Evolutionary conservation across 2,888 invertebrate genomes (phyloP).

Genomic region (Noctua janthina): DNA sequence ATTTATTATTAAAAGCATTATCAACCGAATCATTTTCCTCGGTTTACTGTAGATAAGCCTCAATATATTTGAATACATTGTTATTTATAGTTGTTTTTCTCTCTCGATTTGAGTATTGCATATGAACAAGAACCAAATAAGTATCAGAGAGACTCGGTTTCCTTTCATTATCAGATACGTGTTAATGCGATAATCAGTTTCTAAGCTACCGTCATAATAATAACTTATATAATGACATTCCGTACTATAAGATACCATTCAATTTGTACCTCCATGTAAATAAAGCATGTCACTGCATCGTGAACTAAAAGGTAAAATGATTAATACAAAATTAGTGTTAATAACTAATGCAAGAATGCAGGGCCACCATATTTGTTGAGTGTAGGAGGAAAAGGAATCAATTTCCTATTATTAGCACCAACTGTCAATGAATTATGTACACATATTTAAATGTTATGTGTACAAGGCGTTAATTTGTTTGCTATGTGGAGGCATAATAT

Average conservation of each 20-base stretch:
- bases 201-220: conserved; percentile 26
- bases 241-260: background rate
- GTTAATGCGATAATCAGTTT: conserved; percentile 33
- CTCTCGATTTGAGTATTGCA: background rate
- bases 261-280: background rate
- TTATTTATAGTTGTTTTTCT: background rate
- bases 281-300: background rate
- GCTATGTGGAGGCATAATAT: conserved; percentile 10
- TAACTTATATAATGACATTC: conserved; percentile 2
- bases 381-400: conserved; percentile 54
- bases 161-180: conserved; percentile 36
- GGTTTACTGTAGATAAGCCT: background rate
- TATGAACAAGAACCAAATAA: background rate
- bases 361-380: conserved; percentile 25
- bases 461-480: conserved; percentile 15
- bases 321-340: conserved; percentile 22
- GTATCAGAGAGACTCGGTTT: conserved; percentile 14
- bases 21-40: background rate
- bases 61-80: background rate
- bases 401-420: conserved; percentile 58
- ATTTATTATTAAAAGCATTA: background rate
- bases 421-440: conserved; percentile 39
- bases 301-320: background rate
- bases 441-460: conserved; percentile 27
- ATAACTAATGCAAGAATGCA: conserved; percentile 48